phyloP scores from a whole-genome alignment of 2,797 vertebrate species.

The Urosaurus nigricauda region DNA sequence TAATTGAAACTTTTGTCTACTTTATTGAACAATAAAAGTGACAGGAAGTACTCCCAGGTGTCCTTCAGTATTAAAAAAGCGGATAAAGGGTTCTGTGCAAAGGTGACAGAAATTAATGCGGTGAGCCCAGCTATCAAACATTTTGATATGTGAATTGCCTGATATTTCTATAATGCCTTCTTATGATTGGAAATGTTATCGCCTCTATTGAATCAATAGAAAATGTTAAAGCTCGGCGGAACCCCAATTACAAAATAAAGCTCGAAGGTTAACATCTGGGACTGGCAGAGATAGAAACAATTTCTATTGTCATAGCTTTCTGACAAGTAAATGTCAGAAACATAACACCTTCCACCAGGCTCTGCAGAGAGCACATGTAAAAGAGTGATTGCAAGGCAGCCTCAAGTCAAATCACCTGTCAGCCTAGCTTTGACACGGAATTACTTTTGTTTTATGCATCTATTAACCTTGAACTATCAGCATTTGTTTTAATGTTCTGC shows the following conservation, averaged over 20 bases:
- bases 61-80: constrained; percentile 83
- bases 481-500: constrained; percentile 89
- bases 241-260: constrained; percentile 86
- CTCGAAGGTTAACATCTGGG: constrained; percentile 85
- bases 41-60: constrained; percentile 83
- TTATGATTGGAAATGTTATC: constrained; percentile 87
- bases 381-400: constrained; percentile 93
- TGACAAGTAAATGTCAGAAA: constrained; percentile 86
- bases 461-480: constrained; percentile 99
- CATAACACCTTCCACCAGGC: constrained; percentile 79
- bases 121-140: constrained; percentile 85
- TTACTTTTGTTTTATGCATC: constrained; percentile 95
- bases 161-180: constrained; percentile 86
- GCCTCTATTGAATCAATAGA: constrained; percentile 86
- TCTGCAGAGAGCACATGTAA: constrained; percentile 79
- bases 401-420: constrained; percentile 96
- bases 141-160: constrained; percentile 86
- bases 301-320: constrained; percentile 84
- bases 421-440: constrained; percentile 91
- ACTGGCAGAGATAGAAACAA: constrained; percentile 83
- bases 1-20: constrained; percentile 86
- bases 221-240: constrained; percentile 83
- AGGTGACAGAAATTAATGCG: constrained; percentile 84
- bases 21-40: constrained; percentile 87
- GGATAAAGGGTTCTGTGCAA: constrained; percentile 80